These are phyloP conservation scores for Dynastes hyllus DNA, from an alignment of 2,888 invertebrate genomes.

Conservation along the genomic window DNA sequence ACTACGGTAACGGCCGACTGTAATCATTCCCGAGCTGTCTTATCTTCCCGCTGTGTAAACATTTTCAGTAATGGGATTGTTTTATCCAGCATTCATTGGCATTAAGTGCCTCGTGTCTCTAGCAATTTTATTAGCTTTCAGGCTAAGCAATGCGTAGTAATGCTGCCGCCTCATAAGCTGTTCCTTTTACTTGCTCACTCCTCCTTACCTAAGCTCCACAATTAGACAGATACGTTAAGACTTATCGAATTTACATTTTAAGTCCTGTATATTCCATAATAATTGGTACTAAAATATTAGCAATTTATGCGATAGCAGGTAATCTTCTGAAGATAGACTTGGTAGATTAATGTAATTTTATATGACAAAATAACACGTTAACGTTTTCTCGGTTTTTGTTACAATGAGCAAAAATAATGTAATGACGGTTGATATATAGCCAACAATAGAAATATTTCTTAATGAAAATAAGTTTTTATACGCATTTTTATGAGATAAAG, in stretches of 20 bases:
- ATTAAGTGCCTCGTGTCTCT: constrained; percentile 67
- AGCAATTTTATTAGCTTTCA: constrained; percentile 68
- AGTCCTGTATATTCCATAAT: constrained; percentile 48
- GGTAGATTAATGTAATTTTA: too few relatives aligned
- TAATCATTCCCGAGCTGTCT: constrained; percentile 41
- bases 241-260: constrained; percentile 43
- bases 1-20: not conserved
- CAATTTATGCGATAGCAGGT: constrained; percentile 13
- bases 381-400: too few relatives aligned
- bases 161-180: constrained; percentile 60
- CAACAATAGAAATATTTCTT: too few relatives aligned
- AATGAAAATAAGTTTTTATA: too few relatives aligned
- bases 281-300: constrained; percentile 42
- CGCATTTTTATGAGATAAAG: too few relatives aligned
- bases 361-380: too few relatives aligned
- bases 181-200: constrained; percentile 59
- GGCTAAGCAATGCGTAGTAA: constrained; percentile 64
- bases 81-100: constrained; percentile 70
- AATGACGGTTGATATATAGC: too few relatives aligned
- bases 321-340: not conserved
- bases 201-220: constrained; percentile 65
- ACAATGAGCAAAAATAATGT: too few relatives aligned
- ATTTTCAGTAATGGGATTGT: constrained; percentile 69
- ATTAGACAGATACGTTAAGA: constrained; percentile 60
- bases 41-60: constrained; percentile 59